Conservation (phyloP, 2,888 invertebrate species). For the Onchidella celtica region DNA sequence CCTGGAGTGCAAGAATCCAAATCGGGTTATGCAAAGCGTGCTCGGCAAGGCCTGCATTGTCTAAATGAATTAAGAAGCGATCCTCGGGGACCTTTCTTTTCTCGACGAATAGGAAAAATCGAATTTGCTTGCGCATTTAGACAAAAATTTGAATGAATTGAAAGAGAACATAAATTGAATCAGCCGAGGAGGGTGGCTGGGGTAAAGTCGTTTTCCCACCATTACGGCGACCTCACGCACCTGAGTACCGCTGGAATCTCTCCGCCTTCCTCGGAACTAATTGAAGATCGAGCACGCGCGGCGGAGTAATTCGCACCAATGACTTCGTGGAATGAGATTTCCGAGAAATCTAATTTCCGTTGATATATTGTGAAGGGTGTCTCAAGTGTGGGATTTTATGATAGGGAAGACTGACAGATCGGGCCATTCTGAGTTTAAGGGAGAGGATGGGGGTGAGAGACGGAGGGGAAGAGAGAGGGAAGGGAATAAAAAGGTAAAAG, state of each 20-base stretch:
- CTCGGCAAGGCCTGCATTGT: constrained; percentile 53
- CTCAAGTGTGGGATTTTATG: constrained; percentile 26
- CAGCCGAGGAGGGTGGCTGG: constrained; percentile 48
- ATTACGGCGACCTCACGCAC: constrained; percentile 23
- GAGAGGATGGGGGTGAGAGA: background rate
- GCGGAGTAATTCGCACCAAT: constrained; percentile 48
- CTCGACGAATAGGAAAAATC: constrained; percentile 54
- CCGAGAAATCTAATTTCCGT: constrained; percentile 55
- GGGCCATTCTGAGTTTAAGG: background rate
- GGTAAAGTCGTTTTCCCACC: constrained; percentile 51
- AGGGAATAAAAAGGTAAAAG: background rate
- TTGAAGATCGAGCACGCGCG: constrained; percentile 22
- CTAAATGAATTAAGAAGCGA: constrained; percentile 56
- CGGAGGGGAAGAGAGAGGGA: background rate
- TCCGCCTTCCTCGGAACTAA: constrained; percentile 30
- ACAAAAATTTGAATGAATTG: constrained; percentile 58
- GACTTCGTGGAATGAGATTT: constrained; percentile 52
- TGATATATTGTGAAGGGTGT: constrained; percentile 55
- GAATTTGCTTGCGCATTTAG: constrained; percentile 61
- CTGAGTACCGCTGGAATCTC: constrained; percentile 34
- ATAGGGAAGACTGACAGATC: constrained; percentile 10
- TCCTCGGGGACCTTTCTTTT: constrained; percentile 43
- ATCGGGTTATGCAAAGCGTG: constrained; percentile 57
- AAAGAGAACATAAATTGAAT: constrained; percentile 60
- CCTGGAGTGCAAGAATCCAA: constrained; percentile 23